Conservation (phyloP, 2,888 invertebrate genomes). For the Drosophila prostipennis region DNA sequence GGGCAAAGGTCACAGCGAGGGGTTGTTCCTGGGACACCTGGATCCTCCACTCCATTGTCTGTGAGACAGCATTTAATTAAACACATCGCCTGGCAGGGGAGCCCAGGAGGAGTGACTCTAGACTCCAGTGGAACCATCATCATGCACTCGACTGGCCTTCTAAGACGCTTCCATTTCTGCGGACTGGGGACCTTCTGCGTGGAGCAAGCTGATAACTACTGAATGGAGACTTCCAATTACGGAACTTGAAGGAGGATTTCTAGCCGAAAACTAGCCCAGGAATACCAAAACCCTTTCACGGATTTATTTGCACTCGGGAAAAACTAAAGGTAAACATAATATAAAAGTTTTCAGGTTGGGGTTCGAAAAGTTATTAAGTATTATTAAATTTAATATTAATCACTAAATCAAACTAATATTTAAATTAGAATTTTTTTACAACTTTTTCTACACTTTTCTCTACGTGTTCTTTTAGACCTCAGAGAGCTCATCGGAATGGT, state of each 20-base stretch:
- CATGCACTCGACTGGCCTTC: constrained; percentile 25
- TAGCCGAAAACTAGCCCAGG: not conserved
- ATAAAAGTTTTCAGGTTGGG: not conserved
- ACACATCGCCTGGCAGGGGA: constrained; percentile 2
- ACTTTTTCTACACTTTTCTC: not conserved
- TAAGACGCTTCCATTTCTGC: constrained; percentile 8
- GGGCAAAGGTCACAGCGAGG: not conserved
- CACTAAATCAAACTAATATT: not conserved
- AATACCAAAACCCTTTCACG: too few relatives aligned
- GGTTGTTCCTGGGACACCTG: not conserved
- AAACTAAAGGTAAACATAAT: not conserved
- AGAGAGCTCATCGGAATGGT: not conserved
- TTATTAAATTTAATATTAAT: too few relatives aligned
- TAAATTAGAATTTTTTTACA: too few relatives aligned
- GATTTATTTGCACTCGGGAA: not conserved
- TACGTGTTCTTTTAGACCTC: not conserved
- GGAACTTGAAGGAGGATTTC: not conserved
- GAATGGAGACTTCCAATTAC: constrained; percentile 17
- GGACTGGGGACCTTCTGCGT: too few relatives aligned
- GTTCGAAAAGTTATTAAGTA: not conserved
- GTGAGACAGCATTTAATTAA: constrained; percentile 23
- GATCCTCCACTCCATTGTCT: not conserved
- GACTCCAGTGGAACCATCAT: constrained; percentile 7
- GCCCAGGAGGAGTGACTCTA: not conserved
- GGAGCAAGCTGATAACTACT: constrained; percentile 17